These are phyloP conservation scores for Neoniphon sammara DNA, from an alignment of 2,797 vertebrate species.

Conservation along the genomic window DNA sequence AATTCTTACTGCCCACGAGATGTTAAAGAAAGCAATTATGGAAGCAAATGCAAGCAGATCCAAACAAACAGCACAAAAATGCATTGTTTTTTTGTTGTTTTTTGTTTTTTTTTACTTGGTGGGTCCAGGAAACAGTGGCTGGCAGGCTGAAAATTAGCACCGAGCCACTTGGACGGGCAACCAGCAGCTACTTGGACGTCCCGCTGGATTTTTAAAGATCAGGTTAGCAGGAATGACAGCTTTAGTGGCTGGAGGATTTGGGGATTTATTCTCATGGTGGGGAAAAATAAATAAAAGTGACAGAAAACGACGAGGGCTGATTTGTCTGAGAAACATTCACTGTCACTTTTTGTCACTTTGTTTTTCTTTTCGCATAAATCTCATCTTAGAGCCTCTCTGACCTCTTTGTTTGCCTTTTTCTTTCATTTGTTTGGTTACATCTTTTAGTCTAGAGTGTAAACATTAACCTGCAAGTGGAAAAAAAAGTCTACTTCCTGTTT, in stretches of 20 bases:
- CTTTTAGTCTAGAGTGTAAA: neutral
- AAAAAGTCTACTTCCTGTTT: neutral
- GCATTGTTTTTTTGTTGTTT: neutral
- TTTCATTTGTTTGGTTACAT: too few species aligned
- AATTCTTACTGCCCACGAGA: neutral
- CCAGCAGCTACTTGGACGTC: neutral
- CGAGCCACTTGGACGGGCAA: neutral
- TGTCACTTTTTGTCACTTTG: too few species aligned
- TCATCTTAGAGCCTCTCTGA: too few species aligned
- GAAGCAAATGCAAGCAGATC: constrained; percentile 16
- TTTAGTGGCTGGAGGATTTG: neutral
- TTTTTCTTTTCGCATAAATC: too few species aligned
- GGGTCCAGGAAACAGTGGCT: neutral
- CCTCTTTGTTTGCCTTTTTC: too few species aligned
- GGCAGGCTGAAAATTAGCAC: neutral
- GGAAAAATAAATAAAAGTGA: too few species aligned
- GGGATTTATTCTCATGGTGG: neutral
- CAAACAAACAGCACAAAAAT: neutral
- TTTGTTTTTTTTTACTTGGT: too few species aligned
- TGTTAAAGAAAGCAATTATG: neutral
- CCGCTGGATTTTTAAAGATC: too few species aligned
- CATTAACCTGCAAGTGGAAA: neutral
- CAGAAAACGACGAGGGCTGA: too few species aligned
- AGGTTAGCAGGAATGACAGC: neutral
- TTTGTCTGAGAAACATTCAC: too few species aligned